Evolutionary conservation across 2,113 vertebrate species (phyloP).

Genomic region (Anthoscopus minutus): DNA sequence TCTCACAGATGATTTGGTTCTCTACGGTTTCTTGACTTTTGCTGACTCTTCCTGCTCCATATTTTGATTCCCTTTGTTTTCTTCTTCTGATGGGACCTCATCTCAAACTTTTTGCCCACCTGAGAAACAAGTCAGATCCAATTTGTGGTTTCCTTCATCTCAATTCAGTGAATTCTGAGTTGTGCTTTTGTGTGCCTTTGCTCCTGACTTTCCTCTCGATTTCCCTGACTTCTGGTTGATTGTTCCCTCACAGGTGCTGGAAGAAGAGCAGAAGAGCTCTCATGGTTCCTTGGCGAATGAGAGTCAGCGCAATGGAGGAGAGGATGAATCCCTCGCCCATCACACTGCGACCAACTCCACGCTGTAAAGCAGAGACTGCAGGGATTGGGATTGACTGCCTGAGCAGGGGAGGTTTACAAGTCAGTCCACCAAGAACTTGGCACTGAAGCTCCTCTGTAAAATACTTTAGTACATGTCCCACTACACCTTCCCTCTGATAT

Average conservation of each 20-base stretch:
- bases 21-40: neutral
- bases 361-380: constrained; percentile 62
- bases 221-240: neutral
- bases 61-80: neutral
- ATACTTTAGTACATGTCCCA: accelerated
- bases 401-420: neutral
- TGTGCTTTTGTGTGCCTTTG: neutral
- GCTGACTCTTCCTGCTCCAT: neutral
- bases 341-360: constrained; percentile 72
- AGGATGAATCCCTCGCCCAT: constrained; percentile 66
- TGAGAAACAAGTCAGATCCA: neutral
- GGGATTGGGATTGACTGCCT: constrained; percentile 20
- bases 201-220: neutral
- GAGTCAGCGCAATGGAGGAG: constrained; percentile 42
- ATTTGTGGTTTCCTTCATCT: neutral
- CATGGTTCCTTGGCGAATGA: constrained; percentile 75
- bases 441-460: neutral
- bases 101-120: neutral
- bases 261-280: constrained; percentile 75
- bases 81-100: neutral
- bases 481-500: neutral
- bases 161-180: neutral
- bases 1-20: neutral
- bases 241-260: constrained; percentile 60
- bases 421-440: neutral